Base-by-base conservation (phyloP, 2,888 invertebrate species). In the Limenitis camilla region DNA sequence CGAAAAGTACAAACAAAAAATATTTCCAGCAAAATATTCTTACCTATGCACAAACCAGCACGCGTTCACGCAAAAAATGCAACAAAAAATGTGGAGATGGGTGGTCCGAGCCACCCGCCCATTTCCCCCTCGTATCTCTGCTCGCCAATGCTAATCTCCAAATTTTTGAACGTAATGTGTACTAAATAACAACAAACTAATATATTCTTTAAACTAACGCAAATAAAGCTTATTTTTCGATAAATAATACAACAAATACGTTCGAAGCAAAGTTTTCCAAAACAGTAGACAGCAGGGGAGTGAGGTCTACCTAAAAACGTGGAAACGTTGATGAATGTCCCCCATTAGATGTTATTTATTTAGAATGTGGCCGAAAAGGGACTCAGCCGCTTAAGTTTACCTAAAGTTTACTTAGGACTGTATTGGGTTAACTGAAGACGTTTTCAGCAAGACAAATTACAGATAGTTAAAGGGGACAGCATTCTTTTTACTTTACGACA, bases 291-390 rank as follows among this genome's bases (percentile, higher is more conserved):
- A 77, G 72, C 63, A 63, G 72, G 77, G 83, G 81, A 79, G 81
- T 76, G 79, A 80, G 81, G 73, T 74, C 68, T 72, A 75, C 83
- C 86, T 84, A 86, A 87, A 87, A 87, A 86, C 83, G 86, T 81
- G 78, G 84, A 82, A 86, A 84, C 84, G 71, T 84, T 87, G 88
- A 88, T 88, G 88, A 88, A 88, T 88, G 88, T 82, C 73, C 76
- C 78, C 88, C 88, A 88, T 88, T 88, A 88, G 88, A 85, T 80
- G 88, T 87, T 88, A 88, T 88, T 88, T 88, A 88, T 88, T 88
- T 88, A 88, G 88, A 86, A 79, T 84, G 87, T 78, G 87, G 85
- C 83, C 81, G 78, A 79, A 78, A 77, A 84, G 85, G 84, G 84
- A 81, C 83, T 77, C 60, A 60, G 72, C 68, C 74, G 80, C 78